Evolutionary conservation across 2,888 invertebrate species (phyloP).

Genomic region (Hypsopygia costalis): DNA sequence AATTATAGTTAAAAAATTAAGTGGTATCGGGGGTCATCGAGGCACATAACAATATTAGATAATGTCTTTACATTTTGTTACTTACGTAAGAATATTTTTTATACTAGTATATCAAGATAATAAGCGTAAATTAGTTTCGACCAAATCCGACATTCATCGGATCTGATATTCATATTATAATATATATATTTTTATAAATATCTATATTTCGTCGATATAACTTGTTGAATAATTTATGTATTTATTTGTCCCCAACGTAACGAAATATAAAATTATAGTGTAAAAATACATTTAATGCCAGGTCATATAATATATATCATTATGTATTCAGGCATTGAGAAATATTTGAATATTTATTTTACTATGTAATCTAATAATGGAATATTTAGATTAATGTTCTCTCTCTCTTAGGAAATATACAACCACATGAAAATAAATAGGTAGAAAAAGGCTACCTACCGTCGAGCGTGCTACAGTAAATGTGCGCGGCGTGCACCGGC

Average conservation of each 20-base stretch:
- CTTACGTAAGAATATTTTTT: slow-evolving; percentile 63
- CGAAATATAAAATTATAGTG: slow-evolving; percentile 49
- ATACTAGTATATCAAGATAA: slow-evolving; percentile 73
- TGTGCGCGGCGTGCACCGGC: slow-evolving; percentile 4
- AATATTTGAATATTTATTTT: slow-evolving; percentile 37
- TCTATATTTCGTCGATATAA: slow-evolving; percentile 26
- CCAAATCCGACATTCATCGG: slow-evolving; percentile 51
- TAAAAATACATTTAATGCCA: slow-evolving; percentile 56
- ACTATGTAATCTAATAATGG: slow-evolving; percentile 40
- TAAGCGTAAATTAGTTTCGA: slow-evolving; percentile 72
- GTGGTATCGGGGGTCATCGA: slow-evolving; percentile 55
- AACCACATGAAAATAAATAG: slow-evolving; percentile 33
- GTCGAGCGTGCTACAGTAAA: slow-evolving; percentile 11
- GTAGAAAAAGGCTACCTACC: slow-evolving; percentile 9
- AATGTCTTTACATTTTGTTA: slow-evolving; percentile 52
- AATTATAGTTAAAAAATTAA: slow-evolving; percentile 11
- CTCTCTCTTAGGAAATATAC: slow-evolving; percentile 72
- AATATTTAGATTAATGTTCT: slow-evolving; percentile 40
- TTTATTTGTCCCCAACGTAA: slow-evolving; percentile 35
- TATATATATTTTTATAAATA: slow-evolving; percentile 43
- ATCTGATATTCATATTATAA: slow-evolving; percentile 40
- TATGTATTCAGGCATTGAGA: slow-evolving; percentile 44
- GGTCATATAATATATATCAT: slow-evolving; percentile 16
- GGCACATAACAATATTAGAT: slow-evolving; percentile 65
- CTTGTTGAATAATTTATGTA: slow-evolving; percentile 22